phyloP scores from a whole-genome alignment of 2,797 vertebrate genomes.

The Alfaro cultratus region DNA sequence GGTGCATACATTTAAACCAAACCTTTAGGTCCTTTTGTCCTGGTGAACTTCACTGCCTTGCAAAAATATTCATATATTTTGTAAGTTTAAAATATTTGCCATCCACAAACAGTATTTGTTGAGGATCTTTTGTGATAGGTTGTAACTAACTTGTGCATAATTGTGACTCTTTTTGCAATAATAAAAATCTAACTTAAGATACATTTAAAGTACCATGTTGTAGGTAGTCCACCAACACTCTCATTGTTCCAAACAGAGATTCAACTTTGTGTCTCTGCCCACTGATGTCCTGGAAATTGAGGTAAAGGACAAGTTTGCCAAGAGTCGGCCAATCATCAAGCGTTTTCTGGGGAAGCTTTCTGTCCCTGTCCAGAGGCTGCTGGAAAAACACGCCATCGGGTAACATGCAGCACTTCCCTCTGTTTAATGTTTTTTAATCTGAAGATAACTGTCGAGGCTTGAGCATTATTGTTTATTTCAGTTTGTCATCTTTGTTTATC shows the following conservation, averaged over 20 bases:
- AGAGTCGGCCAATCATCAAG: constrained; percentile 97
- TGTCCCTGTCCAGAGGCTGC: constrained; percentile 94
- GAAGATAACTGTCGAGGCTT: neutral
- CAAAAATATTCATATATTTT: neutral
- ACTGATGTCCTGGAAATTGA: constrained; percentile 99
- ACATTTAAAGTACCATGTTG: neutral
- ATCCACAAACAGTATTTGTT: neutral
- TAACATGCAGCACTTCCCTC: constrained; percentile 61
- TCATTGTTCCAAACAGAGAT: constrained; percentile 79
- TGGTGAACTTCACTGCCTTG: neutral
- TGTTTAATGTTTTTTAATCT: neutral
- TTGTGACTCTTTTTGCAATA: neutral
- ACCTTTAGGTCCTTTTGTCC: neutral
- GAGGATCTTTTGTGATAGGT: neutral
- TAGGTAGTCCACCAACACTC: neutral
- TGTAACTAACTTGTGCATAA: neutral
- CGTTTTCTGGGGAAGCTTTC: constrained; percentile 96
- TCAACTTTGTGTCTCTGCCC: constrained; percentile 95
- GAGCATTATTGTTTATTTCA: neutral
- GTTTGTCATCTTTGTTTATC: neutral
- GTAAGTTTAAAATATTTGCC: neutral
- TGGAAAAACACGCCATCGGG: constrained; percentile 98
- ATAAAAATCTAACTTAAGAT: neutral
- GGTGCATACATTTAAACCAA: neutral
- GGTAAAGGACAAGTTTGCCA: constrained; percentile 98